Base-by-base conservation (phyloP, 2,113 vertebrate species). In the Nothocercus julius region DNA sequence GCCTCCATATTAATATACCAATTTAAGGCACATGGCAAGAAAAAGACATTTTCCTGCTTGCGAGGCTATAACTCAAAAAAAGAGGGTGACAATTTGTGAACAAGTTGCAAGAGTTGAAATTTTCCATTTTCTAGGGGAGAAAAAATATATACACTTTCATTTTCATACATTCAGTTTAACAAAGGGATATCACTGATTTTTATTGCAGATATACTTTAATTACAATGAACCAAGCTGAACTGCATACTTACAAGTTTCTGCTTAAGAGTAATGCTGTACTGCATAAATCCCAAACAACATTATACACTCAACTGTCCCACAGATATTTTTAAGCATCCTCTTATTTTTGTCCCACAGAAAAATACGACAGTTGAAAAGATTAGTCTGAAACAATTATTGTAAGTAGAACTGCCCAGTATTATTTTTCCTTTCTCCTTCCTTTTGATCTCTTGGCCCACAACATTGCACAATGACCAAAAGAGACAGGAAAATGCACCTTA, bases 161-260 rank as follows among this genome's bases (percentile, higher is more conserved):
- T 89, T 21, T 47, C 4, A 62, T 61, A 49, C 47, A 49, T 74
- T 70, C 49, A 58, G 20, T 18, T 28, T 75, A 67, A 73, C 87
- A 91, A 85, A 96, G 73, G 69, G 91, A 58, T 81, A 87, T 10
- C 72, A 70, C 22, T 28, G 9, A 49, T 85, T 45, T 78, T 47
- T 47, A 86, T 61, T 91, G 36, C 78, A 96, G 86, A 80, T 87
- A 92, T 63, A 85, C 70, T 68, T 92, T 96, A 97, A 96, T 87
- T 84, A 70, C 53, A 75, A 54, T 34, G 73, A 81, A 82, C 75
- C 96, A 95, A 81, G 44, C 21, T 62, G 36, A 68, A 78, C 20
- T 4, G 45, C 27, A 75, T 83, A 93, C 25, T 66, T 78, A 77
- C 58, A 15, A 85, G 59, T 20, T 61, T 79, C 84, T 90, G 9